Percentiles rank a stretch among this genome's conserved stretches.
These are phyloP conservation scores for Elgaria multicarinata DNA, from an alignment of 2,113 vertebrate species.

Conservation along the genomic window DNA sequence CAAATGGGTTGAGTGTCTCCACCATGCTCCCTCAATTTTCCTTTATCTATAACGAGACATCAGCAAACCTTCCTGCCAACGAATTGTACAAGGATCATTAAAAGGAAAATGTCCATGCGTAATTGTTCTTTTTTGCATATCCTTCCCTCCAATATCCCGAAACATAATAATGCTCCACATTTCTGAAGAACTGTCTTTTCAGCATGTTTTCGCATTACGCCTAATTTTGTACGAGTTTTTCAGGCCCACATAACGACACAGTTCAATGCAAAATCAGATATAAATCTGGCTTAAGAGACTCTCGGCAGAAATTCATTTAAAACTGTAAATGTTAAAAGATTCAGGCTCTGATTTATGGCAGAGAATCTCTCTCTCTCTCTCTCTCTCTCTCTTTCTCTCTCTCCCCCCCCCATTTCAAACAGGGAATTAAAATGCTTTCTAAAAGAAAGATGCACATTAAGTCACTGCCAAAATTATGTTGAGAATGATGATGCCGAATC, in stretches of 20 bases:
- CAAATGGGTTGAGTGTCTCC: too few species aligned
- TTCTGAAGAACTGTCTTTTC: constrained; percentile 82
- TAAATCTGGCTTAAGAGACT: constrained; percentile 88
- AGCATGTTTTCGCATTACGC: constrained; percentile 83
- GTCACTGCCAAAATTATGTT: constrained; percentile 18
- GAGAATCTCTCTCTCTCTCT: too few species aligned
- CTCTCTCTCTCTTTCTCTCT: too few species aligned
- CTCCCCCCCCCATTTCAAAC: constrained; percentile 67
- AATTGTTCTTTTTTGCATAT: constrained; percentile 75
- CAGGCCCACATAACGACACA: constrained; percentile 80
- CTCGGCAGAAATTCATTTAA: constrained; percentile 86
- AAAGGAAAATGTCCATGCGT: constrained; percentile 72
- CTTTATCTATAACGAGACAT: constrained; percentile 50
- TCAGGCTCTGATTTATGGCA: constrained; percentile 76
- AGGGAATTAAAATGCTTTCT: constrained; percentile 60
- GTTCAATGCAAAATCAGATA: constrained; percentile 85
- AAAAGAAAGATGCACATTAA: constrained; percentile 55
- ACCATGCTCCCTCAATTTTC: constrained; percentile 48
- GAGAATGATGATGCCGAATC: background rate
- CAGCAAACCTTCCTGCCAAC: constrained; percentile 68
- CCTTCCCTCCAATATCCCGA: constrained; percentile 70
- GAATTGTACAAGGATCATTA: constrained; percentile 68
- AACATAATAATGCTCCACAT: constrained; percentile 73
- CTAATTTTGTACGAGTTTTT: constrained; percentile 81
- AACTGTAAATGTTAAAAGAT: constrained; percentile 85